Evolutionary conservation across 2,888 invertebrate genomes (phyloP).

Genomic region (Incurvaria masculella): DNA sequence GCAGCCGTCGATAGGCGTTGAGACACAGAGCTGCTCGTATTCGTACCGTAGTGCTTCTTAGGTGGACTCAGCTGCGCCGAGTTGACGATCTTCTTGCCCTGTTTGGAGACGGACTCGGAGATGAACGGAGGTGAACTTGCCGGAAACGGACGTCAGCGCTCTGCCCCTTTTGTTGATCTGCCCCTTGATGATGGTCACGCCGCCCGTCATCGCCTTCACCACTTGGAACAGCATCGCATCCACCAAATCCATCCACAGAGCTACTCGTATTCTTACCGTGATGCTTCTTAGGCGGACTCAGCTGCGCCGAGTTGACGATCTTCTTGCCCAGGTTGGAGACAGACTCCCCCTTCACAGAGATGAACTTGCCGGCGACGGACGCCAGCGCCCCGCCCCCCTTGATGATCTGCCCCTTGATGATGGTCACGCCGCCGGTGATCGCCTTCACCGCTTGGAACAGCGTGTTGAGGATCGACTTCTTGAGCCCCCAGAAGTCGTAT

Average conservation of each 20-base stretch:
- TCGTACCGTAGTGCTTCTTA: conserved; percentile 31
- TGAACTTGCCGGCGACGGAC: conserved; percentile 51
- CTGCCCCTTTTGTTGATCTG: conserved; percentile 85
- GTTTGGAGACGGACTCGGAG: conserved; percentile 75
- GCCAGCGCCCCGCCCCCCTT: conserved; percentile 72
- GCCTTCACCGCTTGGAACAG: conserved; percentile 86
- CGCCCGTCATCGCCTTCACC: conserved; percentile 84
- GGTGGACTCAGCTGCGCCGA: conserved; percentile 65
- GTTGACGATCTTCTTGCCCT: conserved; percentile 76
- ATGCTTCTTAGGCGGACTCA: conserved; percentile 50
- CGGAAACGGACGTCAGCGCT: conserved; percentile 41
- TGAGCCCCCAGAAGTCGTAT: conserved; percentile 72
- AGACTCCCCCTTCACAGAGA: conserved; percentile 74
- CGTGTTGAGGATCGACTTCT: conserved; percentile 78
- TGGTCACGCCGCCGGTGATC: conserved; percentile 82
- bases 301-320: conserved; percentile 71
- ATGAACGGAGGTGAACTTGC: conserved; percentile 66
- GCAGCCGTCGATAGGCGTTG: no score
- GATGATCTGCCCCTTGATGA: conserved; percentile 82
- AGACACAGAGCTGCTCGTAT: no score
- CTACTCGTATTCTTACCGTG: conserved; percentile 29
- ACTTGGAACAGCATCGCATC: no score
- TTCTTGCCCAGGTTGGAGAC: conserved; percentile 77
- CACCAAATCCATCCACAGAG: no score
- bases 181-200: conserved; percentile 83